A percentile compares a stretch with the other conserved stretches of the same genome.
Conservation (phyloP, 2,888 invertebrate genomes). For the Dascillus cervinus region DNA sequence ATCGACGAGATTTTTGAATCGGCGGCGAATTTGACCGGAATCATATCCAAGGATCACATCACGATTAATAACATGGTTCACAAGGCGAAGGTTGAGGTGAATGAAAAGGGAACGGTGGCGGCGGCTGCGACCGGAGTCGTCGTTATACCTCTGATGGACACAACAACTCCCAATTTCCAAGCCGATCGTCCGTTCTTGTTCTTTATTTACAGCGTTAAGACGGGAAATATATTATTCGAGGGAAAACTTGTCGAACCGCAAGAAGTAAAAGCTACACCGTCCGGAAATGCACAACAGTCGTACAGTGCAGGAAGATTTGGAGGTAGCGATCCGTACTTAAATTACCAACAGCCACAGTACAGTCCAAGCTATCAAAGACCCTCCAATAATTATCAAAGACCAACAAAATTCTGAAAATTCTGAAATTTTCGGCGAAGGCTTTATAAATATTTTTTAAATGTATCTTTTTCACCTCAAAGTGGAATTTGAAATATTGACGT, state of each 20-base stretch:
- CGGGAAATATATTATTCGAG: conserved; percentile 54
- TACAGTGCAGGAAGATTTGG: no score
- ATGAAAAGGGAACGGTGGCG: conserved; percentile 59
- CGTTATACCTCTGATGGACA: conserved; percentile 54
- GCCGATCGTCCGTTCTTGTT: conserved; percentile 60
- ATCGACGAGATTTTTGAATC: conserved; percentile 50
- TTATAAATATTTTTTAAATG: no score
- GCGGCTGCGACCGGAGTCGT: conserved; percentile 53
- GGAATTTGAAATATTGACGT: no score
- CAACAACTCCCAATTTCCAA: conserved; percentile 43
- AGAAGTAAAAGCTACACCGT: conserved; percentile 1
- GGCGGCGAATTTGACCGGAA: conserved; percentile 51
- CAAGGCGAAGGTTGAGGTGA: conserved; percentile 56
- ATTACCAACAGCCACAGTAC: no score
- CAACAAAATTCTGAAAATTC: no score
- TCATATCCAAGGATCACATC: conserved; percentile 41
- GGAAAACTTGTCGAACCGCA: conserved; percentile 41
- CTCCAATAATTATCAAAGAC: no score
- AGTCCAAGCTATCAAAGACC: no score
- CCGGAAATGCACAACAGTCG: not conserved
- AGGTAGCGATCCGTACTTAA: no score
- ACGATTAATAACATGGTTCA: conserved; percentile 52
- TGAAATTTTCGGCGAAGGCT: no score
- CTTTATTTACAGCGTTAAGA: conserved; percentile 51
- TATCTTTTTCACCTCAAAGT: no score